Evolutionary conservation across 2,797 vertebrate species (phyloP).

Genomic region (Trichosurus vulpecula): DNA sequence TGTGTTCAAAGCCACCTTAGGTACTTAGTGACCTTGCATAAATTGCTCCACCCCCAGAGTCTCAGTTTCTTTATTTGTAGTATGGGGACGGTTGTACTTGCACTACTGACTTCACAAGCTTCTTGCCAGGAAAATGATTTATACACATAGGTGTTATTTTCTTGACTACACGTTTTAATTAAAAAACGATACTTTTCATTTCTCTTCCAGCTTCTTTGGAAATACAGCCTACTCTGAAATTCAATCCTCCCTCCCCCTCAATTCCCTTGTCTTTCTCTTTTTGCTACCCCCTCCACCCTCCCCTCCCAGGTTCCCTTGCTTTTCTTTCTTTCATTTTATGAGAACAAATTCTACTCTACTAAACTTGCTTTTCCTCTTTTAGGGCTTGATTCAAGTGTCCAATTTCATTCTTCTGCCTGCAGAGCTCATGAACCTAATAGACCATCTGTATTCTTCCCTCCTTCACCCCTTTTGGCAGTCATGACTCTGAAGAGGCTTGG

Average conservation of each 20-base stretch:
- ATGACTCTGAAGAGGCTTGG: background rate
- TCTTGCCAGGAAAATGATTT: background rate
- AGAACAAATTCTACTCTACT: background rate
- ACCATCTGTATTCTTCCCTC: constrained; percentile 40
- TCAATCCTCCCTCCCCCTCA: background rate
- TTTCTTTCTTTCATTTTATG: constrained; percentile 46
- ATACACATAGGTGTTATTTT: background rate
- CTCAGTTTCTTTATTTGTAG: background rate
- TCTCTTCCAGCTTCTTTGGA: constrained; percentile 17
- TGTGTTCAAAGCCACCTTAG: background rate
- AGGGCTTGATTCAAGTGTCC: constrained; percentile 17
- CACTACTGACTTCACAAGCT: background rate
- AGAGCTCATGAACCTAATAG: constrained; percentile 44
- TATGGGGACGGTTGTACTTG: background rate
- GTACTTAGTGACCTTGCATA: background rate
- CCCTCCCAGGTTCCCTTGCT: background rate
- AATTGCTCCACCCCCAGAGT: background rate
- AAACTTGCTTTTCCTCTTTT: constrained; percentile 11
- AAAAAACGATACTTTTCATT: background rate
- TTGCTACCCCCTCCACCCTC: background rate
- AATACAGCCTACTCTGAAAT: constrained; percentile 7
- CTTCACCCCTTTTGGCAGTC: background rate
- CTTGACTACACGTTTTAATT: background rate
- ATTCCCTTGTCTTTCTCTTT: background rate
- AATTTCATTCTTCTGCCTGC: constrained; percentile 21